Evolutionary conservation across 2,888 invertebrate genomes (phyloP), one percentile per base, ranked within the genome.

Genomic region (Perizoma flavofasciatum): DNA sequence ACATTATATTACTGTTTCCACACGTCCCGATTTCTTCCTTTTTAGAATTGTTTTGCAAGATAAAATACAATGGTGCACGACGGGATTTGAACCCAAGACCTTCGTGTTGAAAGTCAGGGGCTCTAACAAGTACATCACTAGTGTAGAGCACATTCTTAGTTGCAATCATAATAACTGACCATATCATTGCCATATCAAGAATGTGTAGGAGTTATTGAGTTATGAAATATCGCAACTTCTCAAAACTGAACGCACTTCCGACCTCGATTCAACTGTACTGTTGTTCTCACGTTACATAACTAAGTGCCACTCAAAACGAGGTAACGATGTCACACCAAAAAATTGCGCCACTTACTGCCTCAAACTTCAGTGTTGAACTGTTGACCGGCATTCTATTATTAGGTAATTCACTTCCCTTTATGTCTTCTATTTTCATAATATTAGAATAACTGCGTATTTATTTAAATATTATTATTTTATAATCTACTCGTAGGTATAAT

Each of bases 261-360:
- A 82, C 91, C 91, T 85, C 89, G 84, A 85, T 92, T 86, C 82
- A 75, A 74, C 78, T 78, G 88, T 89, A 74, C 78, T 78, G 88
- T 89, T 89, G 85, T 88, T 88, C 85, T 87, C 79, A 73, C 73
- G 77, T 92, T 92, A 91, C 89, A 91, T 92, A 91, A 91, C 81
- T 82, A 75, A 80, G 82, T 86, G 85, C 83, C 83, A 85, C 80
- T 86, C 81, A 83, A 74, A 92, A 89, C 89, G 91, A 91, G 92
- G 92, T 88, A 91, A 92, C 85, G 88, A 90, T 92, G 92, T 91
- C 91, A 90, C 82, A 81, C 82, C 85, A 83, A 88, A 89, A 87
- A 83, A 85, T 92, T 92, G 87, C 91, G 90, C 89, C 91, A 92
- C 86, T 84, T 85, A 77, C 76, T 45, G 61, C 48, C 51, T 46